phyloP scores from a whole-genome alignment of 2,888 invertebrate genomes.

The Thera obeliscata region DNA sequence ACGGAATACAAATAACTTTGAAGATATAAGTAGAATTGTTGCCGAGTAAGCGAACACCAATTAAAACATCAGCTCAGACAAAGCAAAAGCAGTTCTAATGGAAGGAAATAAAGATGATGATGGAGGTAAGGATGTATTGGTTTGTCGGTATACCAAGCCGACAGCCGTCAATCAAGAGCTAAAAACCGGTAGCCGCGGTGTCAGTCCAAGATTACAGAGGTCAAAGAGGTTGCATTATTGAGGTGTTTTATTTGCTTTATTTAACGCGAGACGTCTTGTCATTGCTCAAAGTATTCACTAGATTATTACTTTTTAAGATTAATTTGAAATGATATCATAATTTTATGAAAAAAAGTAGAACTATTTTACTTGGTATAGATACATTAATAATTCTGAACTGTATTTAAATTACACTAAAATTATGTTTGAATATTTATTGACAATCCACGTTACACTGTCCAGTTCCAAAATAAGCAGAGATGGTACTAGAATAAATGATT shows the following conservation, averaged over 20 bases:
- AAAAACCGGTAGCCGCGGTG: conserved; percentile 82
- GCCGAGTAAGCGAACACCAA: conserved; percentile 32
- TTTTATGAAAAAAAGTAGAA: too few species aligned
- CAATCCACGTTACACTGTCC: too few species aligned
- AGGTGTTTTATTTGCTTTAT: conserved; percentile 42
- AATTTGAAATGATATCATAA: neutral
- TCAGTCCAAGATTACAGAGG: conserved; percentile 78
- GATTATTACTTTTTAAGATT: neutral
- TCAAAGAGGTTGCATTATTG: conserved; percentile 60
- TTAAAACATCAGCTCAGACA: neutral
- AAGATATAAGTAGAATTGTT: conserved; percentile 51
- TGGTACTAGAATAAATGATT: too few species aligned
- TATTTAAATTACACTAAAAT: too few species aligned
- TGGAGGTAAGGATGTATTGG: conserved; percentile 47
- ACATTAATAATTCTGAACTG: too few species aligned
- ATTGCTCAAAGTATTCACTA: conserved; percentile 28
- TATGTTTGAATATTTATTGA: too few species aligned
- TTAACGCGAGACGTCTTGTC: conserved; percentile 35
- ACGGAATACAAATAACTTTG: conserved; percentile 28
- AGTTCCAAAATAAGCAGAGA: too few species aligned
- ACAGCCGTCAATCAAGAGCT: conserved; percentile 83
- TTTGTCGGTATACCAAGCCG: conserved; percentile 73
- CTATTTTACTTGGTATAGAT: too few species aligned
- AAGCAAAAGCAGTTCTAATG: conserved; percentile 41
- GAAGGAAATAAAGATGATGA: conserved; percentile 37